These are phyloP conservation scores for Sapajus apella DNA, from an alignment of 2,113 vertebrate species.

Conservation along the genomic window DNA sequence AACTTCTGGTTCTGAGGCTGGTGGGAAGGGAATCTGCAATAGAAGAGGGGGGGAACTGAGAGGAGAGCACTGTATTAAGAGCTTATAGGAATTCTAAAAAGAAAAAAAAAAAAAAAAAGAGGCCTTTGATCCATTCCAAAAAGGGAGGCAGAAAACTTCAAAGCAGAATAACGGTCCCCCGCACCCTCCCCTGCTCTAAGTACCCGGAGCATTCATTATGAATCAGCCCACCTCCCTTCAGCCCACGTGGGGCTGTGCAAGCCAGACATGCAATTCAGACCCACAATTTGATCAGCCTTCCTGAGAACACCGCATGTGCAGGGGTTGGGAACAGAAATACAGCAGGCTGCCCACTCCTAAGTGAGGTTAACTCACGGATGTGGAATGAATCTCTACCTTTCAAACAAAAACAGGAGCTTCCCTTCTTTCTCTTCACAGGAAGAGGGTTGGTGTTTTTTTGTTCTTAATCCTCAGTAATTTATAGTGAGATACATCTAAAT, in stretches of 20 bases:
- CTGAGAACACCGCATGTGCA: rapidly evolving
- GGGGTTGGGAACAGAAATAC: conserved; percentile 45
- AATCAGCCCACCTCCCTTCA: conserved; percentile 57
- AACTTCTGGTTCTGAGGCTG: neutral
- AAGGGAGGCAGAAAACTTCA: conserved; percentile 79
- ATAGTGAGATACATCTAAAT: neutral
- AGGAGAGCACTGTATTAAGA: conserved; percentile 36
- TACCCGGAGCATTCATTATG: conserved; percentile 69
- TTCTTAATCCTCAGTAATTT: neutral
- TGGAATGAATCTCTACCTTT: conserved; percentile 70
- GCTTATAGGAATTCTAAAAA: conserved; percentile 65
- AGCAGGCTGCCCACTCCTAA: conserved; percentile 69
- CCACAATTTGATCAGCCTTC: conserved; percentile 59
- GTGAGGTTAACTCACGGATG: conserved; percentile 74
- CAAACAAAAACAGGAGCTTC: conserved; percentile 70
- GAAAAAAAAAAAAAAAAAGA: neutral
- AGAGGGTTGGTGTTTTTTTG: neutral
- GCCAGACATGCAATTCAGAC: conserved; percentile 55
- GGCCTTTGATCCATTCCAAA: conserved; percentile 80
- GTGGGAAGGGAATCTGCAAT: neutral
- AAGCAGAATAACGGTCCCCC: conserved; percentile 77
- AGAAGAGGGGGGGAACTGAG: neutral
- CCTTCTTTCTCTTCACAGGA: conserved; percentile 61
- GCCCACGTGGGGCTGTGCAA: neutral
- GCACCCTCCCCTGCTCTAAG: conserved; percentile 65